Conservation (phyloP, 2,113 vertebrate species). For the Herpailurus yagouaroundi region DNA sequence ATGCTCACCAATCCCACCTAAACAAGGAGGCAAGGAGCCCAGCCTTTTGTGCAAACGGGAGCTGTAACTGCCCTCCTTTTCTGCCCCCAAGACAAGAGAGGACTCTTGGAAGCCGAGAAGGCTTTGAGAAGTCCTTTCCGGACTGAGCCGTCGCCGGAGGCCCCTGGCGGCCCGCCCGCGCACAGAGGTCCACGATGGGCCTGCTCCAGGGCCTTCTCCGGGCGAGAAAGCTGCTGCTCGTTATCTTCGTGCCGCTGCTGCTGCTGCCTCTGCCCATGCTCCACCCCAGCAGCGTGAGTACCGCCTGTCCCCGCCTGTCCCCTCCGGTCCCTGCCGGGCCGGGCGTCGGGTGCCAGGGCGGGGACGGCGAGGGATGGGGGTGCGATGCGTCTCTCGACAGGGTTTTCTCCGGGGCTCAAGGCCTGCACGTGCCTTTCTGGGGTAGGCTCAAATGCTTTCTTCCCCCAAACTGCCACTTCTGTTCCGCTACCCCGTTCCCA, state of each 20-base stretch:
- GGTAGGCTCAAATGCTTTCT: not conserved
- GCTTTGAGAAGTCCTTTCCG: slow-evolving; percentile 42
- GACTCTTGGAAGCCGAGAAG: slow-evolving; percentile 45
- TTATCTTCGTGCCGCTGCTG: slow-evolving; percentile 93
- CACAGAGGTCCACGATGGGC: slow-evolving; percentile 87
- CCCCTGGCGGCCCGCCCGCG: not conserved
- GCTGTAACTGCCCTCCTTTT: not conserved
- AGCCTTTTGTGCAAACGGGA: not conserved
- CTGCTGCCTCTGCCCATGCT: slow-evolving; percentile 94
- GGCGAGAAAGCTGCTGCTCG: slow-evolving; percentile 92
- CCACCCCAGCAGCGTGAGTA: slow-evolving; percentile 96
- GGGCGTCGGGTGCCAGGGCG: not conserved
- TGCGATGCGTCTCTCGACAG: fast-evolving
- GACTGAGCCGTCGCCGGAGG: not conserved
- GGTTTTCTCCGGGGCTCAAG: not conserved
- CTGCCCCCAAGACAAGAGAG: slow-evolving; percentile 20
- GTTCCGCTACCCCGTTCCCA: too few species aligned
- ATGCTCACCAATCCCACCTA: slow-evolving; percentile 80
- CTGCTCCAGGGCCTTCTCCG: slow-evolving; percentile 89
- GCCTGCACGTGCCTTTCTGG: not conserved
- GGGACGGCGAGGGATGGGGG: not conserved
- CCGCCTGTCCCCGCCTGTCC: not conserved
- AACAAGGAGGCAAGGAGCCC: slow-evolving; percentile 67
- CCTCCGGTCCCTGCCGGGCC: not conserved
- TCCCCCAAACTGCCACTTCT: not conserved